A percentile compares a stretch with the other conserved stretches of the same genome.
Evolutionary conservation across 37 sponge, comb jelly and placozoan species (phyloP).

Genomic region (Amphimedon queenslandica): DNA sequence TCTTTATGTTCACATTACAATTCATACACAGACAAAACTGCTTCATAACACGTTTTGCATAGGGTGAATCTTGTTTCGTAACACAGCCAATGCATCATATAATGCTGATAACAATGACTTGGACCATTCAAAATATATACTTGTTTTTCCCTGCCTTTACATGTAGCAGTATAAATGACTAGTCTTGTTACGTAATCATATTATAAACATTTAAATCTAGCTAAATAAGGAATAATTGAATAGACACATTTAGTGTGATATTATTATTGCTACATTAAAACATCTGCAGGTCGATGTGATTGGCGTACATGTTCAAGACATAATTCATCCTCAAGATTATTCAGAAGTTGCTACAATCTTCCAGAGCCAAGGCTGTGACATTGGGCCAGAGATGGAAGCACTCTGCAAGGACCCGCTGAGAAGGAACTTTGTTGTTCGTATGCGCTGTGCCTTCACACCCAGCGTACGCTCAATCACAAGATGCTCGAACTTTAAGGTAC

Average conservation of each 20-base stretch:
- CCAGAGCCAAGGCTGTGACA: slow-evolving; percentile 41
- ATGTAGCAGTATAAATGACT: not conserved
- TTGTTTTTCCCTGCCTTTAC: not conserved
- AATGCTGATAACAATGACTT: too few relatives aligned
- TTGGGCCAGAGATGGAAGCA: slow-evolving; percentile 27
- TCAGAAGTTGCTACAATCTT: slow-evolving; percentile 49
- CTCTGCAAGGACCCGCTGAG: slow-evolving; percentile 21
- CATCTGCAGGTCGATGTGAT: slow-evolving; percentile 69
- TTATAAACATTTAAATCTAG: not conserved
- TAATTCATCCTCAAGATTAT: slow-evolving; percentile 76
- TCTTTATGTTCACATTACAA: too few relatives aligned
- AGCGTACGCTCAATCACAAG: slow-evolving; percentile 69
- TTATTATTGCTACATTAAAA: not conserved
- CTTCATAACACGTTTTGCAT: too few relatives aligned
- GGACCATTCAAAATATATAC: too few relatives aligned
- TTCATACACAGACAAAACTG: too few relatives aligned
- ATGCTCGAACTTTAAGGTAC: slow-evolving; percentile 81
- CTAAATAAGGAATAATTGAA: not conserved
- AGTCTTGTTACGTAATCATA: not conserved
- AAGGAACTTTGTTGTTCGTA: slow-evolving; percentile 66
- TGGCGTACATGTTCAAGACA: slow-evolving; percentile 50
- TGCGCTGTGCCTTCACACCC: slow-evolving; percentile 76
- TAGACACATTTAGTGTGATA: too few relatives aligned
- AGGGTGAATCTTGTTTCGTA: too few relatives aligned
- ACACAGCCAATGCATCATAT: too few relatives aligned